Percentiles rank a stretch among this genome's conserved stretches.
Evolutionary conservation across 2,888 invertebrate genomes (phyloP).

Genomic region (Hyposoter didymator): DNA sequence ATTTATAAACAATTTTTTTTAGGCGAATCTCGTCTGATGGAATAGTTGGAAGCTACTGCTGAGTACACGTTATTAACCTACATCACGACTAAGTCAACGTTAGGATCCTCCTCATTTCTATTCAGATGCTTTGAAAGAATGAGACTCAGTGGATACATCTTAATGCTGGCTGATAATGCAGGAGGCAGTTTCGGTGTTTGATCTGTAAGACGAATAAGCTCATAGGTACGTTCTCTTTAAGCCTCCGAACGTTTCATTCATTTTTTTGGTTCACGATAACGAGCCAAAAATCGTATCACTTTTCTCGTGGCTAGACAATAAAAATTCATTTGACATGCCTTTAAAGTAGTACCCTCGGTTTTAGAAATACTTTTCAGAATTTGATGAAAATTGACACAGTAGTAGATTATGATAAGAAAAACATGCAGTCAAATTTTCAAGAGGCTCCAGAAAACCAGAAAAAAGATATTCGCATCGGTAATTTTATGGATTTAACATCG

Average conservation of each 20-base stretch:
- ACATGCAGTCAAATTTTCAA: no score
- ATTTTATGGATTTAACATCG: no score
- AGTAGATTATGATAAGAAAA: no score
- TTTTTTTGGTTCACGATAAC: background rate
- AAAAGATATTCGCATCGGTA: no score
- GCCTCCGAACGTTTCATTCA: background rate
- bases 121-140: background rate
- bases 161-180: background rate
- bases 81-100: background rate
- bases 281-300: background rate
- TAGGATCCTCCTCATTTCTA: background rate
- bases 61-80: slow-evolving; percentile 7
- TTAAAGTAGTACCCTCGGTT: background rate
- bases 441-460: no score
- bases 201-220: background rate
- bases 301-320: background rate
- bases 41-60: background rate
- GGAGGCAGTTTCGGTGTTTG: background rate
- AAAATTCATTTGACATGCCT: background rate
- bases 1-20: background rate
- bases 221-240: background rate
- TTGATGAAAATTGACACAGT: no score
- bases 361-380: no score
- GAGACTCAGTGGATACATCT: background rate
- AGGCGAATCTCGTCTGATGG: background rate